Evolutionary conservation across 2,797 vertebrate species (phyloP).

Genomic region (Melanotaenia nigrans): DNA sequence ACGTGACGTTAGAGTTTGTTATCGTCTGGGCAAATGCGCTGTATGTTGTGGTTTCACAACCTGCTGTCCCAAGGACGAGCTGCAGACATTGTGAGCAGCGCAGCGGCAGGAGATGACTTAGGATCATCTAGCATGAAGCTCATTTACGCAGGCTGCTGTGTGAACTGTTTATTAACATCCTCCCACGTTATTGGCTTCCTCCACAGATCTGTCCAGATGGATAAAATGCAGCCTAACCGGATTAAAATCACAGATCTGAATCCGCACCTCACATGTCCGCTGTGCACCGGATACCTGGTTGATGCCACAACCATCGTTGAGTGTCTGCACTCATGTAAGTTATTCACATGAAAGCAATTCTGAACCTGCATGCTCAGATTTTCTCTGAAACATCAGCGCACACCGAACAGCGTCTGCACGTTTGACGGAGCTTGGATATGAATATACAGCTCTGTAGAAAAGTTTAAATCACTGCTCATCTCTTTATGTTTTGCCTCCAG

Average conservation of each 20-base stretch:
- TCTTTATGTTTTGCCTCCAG: no score
- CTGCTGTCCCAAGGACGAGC: constrained; percentile 66
- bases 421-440: no score
- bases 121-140: constrained; percentile 2
- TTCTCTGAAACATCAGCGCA: not conserved
- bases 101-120: constrained; percentile 16
- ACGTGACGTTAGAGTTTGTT: constrained; percentile 2
- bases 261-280: constrained; percentile 92
- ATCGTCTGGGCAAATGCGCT: constrained; percentile 3
- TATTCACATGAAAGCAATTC: not conserved
- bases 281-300: constrained; percentile 94
- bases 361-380: constrained; percentile 16
- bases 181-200: constrained; percentile 21
- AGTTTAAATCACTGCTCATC: not conserved
- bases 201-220: constrained; percentile 77
- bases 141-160: not conserved
- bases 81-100: constrained; percentile 55
- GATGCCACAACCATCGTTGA: constrained; percentile 95
- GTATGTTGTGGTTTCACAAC: constrained; percentile 58
- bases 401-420: no score
- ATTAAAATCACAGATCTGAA: constrained; percentile 95
- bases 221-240: constrained; percentile 92
- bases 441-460: not conserved
- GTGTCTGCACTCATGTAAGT: constrained; percentile 96
- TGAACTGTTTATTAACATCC: not conserved